Percentiles rank a stretch among this genome's conserved stretches.
These are phyloP conservation scores for Apomyelois bistriatella DNA, from an alignment of 2,888 invertebrate species.

Conservation along the genomic window DNA sequence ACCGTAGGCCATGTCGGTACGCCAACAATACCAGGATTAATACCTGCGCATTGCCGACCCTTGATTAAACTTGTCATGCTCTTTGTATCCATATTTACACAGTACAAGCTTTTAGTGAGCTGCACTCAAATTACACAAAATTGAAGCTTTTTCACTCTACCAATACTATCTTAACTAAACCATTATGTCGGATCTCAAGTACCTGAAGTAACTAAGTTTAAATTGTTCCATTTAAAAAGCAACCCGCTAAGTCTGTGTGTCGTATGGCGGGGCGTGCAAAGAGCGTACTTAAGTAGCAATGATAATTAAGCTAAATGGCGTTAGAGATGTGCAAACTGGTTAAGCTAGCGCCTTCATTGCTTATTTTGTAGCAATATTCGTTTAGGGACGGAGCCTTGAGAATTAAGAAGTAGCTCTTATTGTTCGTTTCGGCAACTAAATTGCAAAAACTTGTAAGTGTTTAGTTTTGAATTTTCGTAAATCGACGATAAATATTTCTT, in stretches of 20 bases:
- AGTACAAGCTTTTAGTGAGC: too few relatives aligned
- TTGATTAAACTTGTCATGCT: too few relatives aligned
- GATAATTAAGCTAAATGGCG: constrained; percentile 68
- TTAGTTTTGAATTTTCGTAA: too few relatives aligned
- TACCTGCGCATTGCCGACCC: too few relatives aligned
- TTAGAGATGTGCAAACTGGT: constrained; percentile 69
- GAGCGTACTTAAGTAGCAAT: constrained; percentile 57
- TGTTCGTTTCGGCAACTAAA: constrained; percentile 28
- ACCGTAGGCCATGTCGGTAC: too few relatives aligned
- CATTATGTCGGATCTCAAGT: background rate
- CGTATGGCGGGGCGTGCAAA: constrained; percentile 31
- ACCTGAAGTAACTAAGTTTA: background rate
- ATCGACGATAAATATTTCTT: too few relatives aligned
- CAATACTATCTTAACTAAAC: background rate
- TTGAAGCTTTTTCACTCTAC: too few relatives aligned
- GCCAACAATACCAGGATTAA: too few relatives aligned
- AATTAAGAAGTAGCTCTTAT: constrained; percentile 67
- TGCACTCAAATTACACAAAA: too few relatives aligned
- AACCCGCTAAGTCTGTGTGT: constrained; percentile 30
- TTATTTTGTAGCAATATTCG: constrained; percentile 67
- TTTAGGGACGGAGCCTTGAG: constrained; percentile 49
- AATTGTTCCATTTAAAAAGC: constrained; percentile 10
- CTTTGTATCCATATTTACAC: too few relatives aligned
- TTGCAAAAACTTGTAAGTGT: background rate
- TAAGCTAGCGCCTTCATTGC: constrained; percentile 60